Evolutionary conservation across 2,113 vertebrate genomes (phyloP), one percentile per base, ranked within the genome.

Genomic region (Cervus canadensis): DNA sequence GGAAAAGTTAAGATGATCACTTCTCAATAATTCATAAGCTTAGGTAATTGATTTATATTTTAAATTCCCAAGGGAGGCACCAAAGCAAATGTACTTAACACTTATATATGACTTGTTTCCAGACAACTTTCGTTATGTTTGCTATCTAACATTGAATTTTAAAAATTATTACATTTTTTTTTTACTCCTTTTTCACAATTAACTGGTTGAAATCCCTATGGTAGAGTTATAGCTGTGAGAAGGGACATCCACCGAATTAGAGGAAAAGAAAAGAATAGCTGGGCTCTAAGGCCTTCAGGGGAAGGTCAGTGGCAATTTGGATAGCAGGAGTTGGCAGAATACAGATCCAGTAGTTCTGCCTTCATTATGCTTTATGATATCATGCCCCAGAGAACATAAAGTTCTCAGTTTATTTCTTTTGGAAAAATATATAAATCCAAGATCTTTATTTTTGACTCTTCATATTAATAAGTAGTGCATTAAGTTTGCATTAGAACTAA

Each of bases 351-450:
- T 5, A 50, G 40, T 19, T 78, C 78, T 89, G 19, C 57, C 36
- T 96, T 97, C 82, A 95, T 93, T 97, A 89, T 85, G 52, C 28
- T 91, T 94, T 91, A 95, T 94, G 86, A 96, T 89, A 95, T 94
- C 25, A 83, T 83, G 60, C 23, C 19, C 54, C 19, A 89, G 40
- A 97, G 96, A 94, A 95, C 93, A 91, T 82, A 67, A 95, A 83
- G 67, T 94, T 91, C 89, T 94, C 52, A 48, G 64, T 89, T 96
- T 96, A 89, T 56, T 81, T 94, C 48, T 89, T 26, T 36, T 13
- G 14, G 54, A 90, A 94, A 96, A 93, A 52, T 83, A 87, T n/a
- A 71, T 88, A 93, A 96, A 95, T 88, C 71, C n/a, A 97, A 93
- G 56, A 85, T 64, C 57, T 62, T 95, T 91, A 91, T 87, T 94